These are phyloP conservation scores for Drosophila jambulina DNA, from an alignment of 1,140 invertebrate genomes.

Conservation along the genomic window DNA sequence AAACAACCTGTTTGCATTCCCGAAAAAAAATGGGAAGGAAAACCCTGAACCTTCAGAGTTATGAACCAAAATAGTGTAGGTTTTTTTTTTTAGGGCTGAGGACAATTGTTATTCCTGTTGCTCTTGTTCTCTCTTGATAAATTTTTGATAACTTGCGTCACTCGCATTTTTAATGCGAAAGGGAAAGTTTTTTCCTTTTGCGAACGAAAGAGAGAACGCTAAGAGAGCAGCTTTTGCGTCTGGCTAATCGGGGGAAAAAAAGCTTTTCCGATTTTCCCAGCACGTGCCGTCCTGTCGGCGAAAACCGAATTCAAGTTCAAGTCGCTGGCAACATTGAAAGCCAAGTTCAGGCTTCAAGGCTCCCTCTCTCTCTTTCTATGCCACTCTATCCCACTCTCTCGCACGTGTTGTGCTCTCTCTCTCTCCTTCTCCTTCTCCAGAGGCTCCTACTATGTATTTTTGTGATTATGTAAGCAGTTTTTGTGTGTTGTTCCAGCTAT, in stretches of 20 bases:
- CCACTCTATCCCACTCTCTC: slow-evolving; percentile 12
- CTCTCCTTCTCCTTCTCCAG: background rate
- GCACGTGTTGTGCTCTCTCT: slow-evolving; percentile 29
- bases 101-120: slow-evolving; percentile 47
- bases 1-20: slow-evolving; percentile 57
- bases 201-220: slow-evolving; percentile 10
- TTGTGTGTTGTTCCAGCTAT: slow-evolving; percentile 29
- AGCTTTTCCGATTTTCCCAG: slow-evolving; percentile 54
- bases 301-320: slow-evolving; percentile 74
- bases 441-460: slow-evolving; percentile 43
- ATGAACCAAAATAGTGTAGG: slow-evolving; percentile 40
- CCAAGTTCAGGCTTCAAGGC: slow-evolving; percentile 73
- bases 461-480: slow-evolving; percentile 78
- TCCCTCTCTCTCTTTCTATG: slow-evolving; percentile 24
- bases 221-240: slow-evolving; percentile 23
- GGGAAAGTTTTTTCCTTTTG: slow-evolving; percentile 1
- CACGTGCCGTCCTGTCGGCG: slow-evolving; percentile 46
- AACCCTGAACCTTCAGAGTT: slow-evolving; percentile 9
- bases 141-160: slow-evolving; percentile 81
- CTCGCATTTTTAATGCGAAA: slow-evolving; percentile 64
- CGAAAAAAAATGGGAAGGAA: slow-evolving; percentile 4
- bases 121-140: slow-evolving; percentile 49
- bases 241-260: slow-evolving; percentile 17
- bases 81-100: slow-evolving; percentile 3
- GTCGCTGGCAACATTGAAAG: slow-evolving; percentile 79